Conservation (phyloP, 2,888 invertebrate species). For the Hemithea aestivaria region DNA sequence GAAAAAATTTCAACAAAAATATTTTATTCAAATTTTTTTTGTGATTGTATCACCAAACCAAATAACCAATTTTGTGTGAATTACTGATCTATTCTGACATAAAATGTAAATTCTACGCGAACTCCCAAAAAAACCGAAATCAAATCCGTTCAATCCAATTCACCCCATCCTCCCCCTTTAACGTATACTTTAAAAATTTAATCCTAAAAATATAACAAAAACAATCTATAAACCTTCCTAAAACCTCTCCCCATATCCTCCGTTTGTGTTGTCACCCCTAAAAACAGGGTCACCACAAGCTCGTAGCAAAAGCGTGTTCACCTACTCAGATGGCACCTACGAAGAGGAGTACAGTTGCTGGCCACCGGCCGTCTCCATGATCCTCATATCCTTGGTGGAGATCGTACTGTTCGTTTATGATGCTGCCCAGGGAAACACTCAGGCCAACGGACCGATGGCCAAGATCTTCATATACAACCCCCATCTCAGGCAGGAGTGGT, state of each 20-base stretch:
- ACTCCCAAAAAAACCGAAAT: neutral
- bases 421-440: constrained; percentile 64
- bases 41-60: no score
- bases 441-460: constrained; percentile 87
- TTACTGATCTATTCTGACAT: no score
- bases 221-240: constrained; percentile 3
- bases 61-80: no score
- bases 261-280: constrained; percentile 11
- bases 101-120: no score
- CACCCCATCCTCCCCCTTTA: neutral
- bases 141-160: neutral
- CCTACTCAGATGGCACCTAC: constrained; percentile 86
- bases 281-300: constrained; percentile 29
- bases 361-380: constrained; percentile 96
- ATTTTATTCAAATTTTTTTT: no score
- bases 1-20: no score
- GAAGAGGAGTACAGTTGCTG: constrained; percentile 95
- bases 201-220: neutral
- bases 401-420: constrained; percentile 84
- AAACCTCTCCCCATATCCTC: constrained; percentile 9
- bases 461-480: constrained; percentile 94
- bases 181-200: neutral
- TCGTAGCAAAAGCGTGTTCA: constrained; percentile 60
- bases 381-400: constrained; percentile 92
- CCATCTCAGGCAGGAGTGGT: constrained; percentile 89